Evolutionary conservation across 1,140 invertebrate species (phyloP).

Genomic region (Drosophila jambulina): DNA sequence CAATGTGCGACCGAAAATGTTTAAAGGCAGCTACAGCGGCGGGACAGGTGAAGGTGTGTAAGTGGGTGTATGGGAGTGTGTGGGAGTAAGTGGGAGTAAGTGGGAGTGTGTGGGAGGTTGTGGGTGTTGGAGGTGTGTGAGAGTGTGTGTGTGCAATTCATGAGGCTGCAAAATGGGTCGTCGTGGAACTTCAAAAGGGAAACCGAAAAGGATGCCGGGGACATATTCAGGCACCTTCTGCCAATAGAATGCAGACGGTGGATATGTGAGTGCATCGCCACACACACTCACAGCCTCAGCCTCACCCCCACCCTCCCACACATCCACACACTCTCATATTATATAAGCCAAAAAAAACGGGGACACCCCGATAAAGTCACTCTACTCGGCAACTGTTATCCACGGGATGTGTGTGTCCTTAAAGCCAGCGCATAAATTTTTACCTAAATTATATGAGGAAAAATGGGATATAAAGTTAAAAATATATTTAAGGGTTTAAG

Average conservation of each 20-base stretch:
- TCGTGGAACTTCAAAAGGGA: conserved; percentile 75
- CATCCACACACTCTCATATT: conserved; percentile 13
- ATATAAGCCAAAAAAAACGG: conserved; percentile 46
- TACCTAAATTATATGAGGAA: conserved; percentile 53
- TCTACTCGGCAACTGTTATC: conserved; percentile 25
- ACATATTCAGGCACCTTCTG: conserved; percentile 48
- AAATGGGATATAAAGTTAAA: conserved; percentile 10
- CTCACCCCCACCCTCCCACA: not conserved
- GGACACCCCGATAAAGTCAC: conserved; percentile 69
- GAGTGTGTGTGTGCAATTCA: conserved; percentile 51
- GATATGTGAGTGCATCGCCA: conserved; percentile 41
- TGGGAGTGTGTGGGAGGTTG: not conserved
- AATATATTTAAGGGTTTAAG: not conserved
- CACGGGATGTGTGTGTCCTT: conserved; percentile 29
- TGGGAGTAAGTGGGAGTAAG: not conserved
- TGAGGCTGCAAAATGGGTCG: conserved; percentile 80
- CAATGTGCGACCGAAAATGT: conserved; percentile 83
- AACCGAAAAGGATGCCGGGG: conserved; percentile 58
- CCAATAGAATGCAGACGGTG: conserved; percentile 53
- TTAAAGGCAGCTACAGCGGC: conserved; percentile 64
- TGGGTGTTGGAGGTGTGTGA: no score
- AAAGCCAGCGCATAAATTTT: conserved; percentile 56
- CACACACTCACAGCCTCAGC: not conserved
- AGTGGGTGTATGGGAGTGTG: not conserved
- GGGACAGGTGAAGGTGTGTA: conserved; percentile 3